Evolutionary conservation across 2,113 vertebrate species (phyloP), one percentile per base, ranked within the genome.

Genomic region (Pipa parva): DNA sequence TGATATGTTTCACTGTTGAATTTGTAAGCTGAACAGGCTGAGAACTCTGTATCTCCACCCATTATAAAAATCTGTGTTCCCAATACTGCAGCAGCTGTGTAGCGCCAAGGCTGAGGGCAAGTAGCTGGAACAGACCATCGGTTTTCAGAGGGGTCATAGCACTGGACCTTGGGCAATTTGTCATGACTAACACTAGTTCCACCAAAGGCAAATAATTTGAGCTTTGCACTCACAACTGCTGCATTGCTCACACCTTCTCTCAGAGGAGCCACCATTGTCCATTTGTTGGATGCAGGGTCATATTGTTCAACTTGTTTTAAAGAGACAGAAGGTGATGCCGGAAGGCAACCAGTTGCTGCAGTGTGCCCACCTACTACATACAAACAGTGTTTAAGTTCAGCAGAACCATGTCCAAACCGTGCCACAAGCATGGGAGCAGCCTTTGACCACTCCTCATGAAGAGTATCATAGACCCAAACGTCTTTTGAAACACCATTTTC

Each of bases 1-100:
- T 91, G 89, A 73, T 90, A 91, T 0, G 86, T 89, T 71, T 91
- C 89, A 13, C 89, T 91, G 70, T 91, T 91, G 82, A 91, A 91
- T 63, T 90, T 91, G 7, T 91, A 91, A 28, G 89, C 89, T 0
- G 89, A 90, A 74, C 89, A 91, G 0, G 89, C 89, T 0, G 89
- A 91, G 78, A 91, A 91, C 72, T 91, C 89, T 0, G 89, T 90
- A 18, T 91, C 89, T 64, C 89, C 89, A 1, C 89, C 89, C 89
- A 91, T 91, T 62, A 91, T 90, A 57, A 91, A 91, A 74, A 91
- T 91, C 77, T 91, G 89, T 79, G 88, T 90, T 9, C 89, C 89
- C 59, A 91, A 79, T 76, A 91, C 89, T 52, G 89, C 89, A 63
- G 89, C 89, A 2, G 89, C 89, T 0, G 89, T 91, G 79, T 91